Conservation (phyloP, 2,888 invertebrate species). For the Coelogynopora nodosa region DNA sequence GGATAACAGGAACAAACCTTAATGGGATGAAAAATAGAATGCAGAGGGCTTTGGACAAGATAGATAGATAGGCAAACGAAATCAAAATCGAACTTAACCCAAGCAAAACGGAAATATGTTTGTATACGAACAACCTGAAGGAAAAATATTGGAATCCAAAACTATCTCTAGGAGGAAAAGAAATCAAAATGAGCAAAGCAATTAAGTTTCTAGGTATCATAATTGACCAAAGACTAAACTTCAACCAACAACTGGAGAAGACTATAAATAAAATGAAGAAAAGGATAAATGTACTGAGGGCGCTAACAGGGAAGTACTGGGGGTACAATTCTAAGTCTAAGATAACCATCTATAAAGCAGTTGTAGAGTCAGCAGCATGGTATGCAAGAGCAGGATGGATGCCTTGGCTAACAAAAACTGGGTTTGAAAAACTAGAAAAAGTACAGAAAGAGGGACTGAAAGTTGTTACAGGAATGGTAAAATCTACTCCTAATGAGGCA, state of each 20-base stretch:
- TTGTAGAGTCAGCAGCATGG: neutral
- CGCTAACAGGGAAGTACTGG: too few species aligned
- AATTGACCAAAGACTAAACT: neutral
- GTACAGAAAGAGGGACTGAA: neutral
- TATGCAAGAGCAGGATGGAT: neutral
- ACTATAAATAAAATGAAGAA: neutral
- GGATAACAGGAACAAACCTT: too few species aligned
- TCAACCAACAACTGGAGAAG: neutral
- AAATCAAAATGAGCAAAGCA: neutral
- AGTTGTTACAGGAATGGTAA: neutral
- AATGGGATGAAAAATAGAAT: too few species aligned
- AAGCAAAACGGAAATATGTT: neutral
- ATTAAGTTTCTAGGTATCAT: neutral
- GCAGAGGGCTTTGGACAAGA: too few species aligned
- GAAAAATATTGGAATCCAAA: neutral
- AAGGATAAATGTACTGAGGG: too few species aligned
- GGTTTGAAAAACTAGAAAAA: neutral
- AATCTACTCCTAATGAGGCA: neutral
- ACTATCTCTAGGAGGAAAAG: neutral
- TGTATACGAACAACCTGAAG: neutral
- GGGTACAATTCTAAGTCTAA: too few species aligned
- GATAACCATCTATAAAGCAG: too few species aligned
- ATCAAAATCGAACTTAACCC: neutral
- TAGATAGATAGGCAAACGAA: too few species aligned
- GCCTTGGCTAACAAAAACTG: neutral